Evolutionary conservation across 2,888 invertebrate species (phyloP).

Genomic region (Sesamia inferens): DNA sequence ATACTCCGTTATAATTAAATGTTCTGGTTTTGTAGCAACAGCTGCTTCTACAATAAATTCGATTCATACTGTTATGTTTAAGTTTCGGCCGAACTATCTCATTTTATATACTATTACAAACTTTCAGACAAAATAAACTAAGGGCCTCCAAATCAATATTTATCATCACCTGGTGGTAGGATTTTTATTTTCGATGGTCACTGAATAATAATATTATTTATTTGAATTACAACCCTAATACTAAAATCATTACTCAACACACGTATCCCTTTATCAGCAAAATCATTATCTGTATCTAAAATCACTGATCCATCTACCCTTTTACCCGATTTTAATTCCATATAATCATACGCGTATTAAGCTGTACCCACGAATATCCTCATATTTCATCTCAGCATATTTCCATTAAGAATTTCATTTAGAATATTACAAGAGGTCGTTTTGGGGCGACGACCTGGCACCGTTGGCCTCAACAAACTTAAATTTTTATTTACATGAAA

Average conservation of each 20-base stretch:
- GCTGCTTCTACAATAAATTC: slow-evolving; percentile 3
- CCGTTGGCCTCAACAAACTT: slow-evolving; percentile 42
- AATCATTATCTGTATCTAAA: slow-evolving; percentile 21
- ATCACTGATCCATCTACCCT: slow-evolving; percentile 27
- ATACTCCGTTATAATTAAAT: neutral
- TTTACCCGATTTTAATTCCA: slow-evolving; percentile 39
- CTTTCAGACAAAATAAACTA: neutral
- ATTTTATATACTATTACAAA: neutral
- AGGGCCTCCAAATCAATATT: neutral
- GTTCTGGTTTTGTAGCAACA: slow-evolving; percentile 1
- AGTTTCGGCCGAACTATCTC: neutral
- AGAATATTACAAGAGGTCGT: slow-evolving; percentile 61
- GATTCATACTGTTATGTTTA: neutral
- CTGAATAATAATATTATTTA: neutral
- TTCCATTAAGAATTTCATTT: slow-evolving; percentile 64
- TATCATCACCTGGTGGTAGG: neutral
- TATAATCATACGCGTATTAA: slow-evolving; percentile 52
- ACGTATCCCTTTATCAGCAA: slow-evolving; percentile 1
- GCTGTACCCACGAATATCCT: slow-evolving; percentile 33
- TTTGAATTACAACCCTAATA: neutral
- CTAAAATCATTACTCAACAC: neutral
- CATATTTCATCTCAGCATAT: slow-evolving; percentile 53
- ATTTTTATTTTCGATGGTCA: neutral
- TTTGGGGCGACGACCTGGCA: slow-evolving; percentile 50
- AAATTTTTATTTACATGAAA: slow-evolving; percentile 61